Base-by-base conservation (phyloP, 2,888 invertebrate species). In the Chrysotoxum bicinctum region DNA sequence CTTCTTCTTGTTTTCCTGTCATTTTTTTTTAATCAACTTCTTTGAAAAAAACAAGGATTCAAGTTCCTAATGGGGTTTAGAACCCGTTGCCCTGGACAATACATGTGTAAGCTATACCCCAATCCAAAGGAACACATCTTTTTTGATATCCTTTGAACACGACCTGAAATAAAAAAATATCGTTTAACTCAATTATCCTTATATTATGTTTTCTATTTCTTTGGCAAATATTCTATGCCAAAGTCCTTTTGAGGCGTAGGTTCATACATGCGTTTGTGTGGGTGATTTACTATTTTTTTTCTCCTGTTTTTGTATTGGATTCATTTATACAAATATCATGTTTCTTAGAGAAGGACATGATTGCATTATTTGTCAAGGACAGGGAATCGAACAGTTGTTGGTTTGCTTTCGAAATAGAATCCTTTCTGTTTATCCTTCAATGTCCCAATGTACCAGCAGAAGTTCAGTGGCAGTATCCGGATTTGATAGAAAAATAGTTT, bases 151-250 rank as follows among this genome's bases (percentile, higher is more conserved):
- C 83, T 83, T 83, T 83, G 78, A 78, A 64, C 48, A 79, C 54
- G 68, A 79, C 69, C 74, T 48, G 52, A 62, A 68, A 45, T 30
- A 72, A 54, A 58, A 72, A 85, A 58, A 79, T 64, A 83, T 79
- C 85, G 68, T 76, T 85, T 85, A 81, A 81, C 85, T 85, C 76
- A 85, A 85, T 85, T 81, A 85, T 81, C 76, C 73, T 77, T 50
- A 58, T 85, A 73, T 81, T 76, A 81, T 80, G 76, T 81, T 81
- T 76, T 85, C 73, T 56, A 85, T 85, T 77, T 85, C 54, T 60
- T 77, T 62, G 60, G 72, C 76, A 85, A 80, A 85, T 76, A 84
- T 62, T 32, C 19, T 40, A 37, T 50, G 35, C 40, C 43, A 43
- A 64, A 64, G 30, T 43, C 30, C 16, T 19, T 16, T 26, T 45